phyloP scores from a whole-genome alignment of 2,888 invertebrate genomes.

The Allygus modestus region DNA sequence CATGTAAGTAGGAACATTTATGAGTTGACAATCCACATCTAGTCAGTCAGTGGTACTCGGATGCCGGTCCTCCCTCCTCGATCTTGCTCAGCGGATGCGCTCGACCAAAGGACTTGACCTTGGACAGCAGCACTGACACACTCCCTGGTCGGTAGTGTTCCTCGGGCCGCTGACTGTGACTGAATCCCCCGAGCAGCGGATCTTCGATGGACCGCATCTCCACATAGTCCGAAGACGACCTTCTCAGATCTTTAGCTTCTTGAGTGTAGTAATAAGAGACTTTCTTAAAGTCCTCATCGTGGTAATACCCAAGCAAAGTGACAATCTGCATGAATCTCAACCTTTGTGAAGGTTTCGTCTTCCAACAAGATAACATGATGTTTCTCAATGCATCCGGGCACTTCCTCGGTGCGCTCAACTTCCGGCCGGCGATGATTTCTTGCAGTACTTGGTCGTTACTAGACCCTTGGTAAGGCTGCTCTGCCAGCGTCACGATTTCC shows the following conservation, averaged over 20 bases:
- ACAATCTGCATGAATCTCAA: constrained; percentile 82
- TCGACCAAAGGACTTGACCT: background rate
- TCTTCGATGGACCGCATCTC: constrained; percentile 56
- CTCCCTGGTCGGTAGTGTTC: background rate
- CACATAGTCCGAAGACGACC: constrained; percentile 36
- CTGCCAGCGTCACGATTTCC: constrained; percentile 87
- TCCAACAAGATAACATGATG: constrained; percentile 84
- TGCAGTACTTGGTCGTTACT: constrained; percentile 81
- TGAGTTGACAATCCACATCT: background rate
- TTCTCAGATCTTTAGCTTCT: constrained; percentile 63
- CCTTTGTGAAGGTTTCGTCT: constrained; percentile 79
- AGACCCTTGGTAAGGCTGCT: constrained; percentile 85
- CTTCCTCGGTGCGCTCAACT: constrained; percentile 79
- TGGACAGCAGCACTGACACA: constrained; percentile 41
- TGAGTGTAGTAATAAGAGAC: constrained; percentile 78
- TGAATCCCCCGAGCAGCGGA: constrained; percentile 12
- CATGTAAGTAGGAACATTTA: background rate
- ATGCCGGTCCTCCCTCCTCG: constrained; percentile 11
- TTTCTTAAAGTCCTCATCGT: constrained; percentile 78
- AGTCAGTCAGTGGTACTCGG: background rate
- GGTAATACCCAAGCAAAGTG: constrained; percentile 77
- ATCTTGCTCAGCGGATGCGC: constrained; percentile 14
- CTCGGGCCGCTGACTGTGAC: background rate
- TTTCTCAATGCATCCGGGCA: constrained; percentile 82
- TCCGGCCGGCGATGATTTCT: constrained; percentile 78